Evolutionary conservation across 2,888 invertebrate species (phyloP).

Genomic region (Odontothrips loti): DNA sequence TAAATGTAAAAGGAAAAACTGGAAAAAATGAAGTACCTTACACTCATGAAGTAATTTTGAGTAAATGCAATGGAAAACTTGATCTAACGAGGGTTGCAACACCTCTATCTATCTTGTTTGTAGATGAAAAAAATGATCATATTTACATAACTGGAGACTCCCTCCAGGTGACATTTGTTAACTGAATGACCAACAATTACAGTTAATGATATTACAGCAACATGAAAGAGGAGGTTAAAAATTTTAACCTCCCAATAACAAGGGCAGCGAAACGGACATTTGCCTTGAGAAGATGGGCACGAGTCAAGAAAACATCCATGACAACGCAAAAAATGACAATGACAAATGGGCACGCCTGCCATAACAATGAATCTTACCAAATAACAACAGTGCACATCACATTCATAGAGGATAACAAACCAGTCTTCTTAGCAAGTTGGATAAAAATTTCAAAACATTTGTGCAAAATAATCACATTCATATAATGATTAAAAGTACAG

Average conservation of each 20-base stretch:
- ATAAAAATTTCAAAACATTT: slow-evolving; percentile 23
- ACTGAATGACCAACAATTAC: slow-evolving; percentile 20
- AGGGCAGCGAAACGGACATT: background rate
- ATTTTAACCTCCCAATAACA: slow-evolving; percentile 3
- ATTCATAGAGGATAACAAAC: slow-evolving; percentile 21
- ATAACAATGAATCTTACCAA: slow-evolving; percentile 17
- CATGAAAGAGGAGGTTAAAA: background rate
- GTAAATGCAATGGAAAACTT: background rate
- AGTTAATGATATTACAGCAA: background rate
- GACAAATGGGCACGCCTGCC: slow-evolving; percentile 13
- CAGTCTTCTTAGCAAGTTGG: slow-evolving; percentile 18
- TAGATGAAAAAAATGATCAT: background rate
- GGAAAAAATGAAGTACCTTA: background rate
- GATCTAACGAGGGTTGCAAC: background rate
- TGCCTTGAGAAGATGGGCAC: background rate
- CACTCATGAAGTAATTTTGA: slow-evolving; percentile 8
- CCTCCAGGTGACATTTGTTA: background rate
- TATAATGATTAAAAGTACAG: slow-evolving; percentile 27
- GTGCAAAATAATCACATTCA: slow-evolving; percentile 25
- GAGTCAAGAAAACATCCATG: background rate
- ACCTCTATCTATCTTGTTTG: background rate
- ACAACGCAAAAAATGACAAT: background rate
- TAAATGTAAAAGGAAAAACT: background rate
- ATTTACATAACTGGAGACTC: slow-evolving; percentile 7
- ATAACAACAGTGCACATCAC: slow-evolving; percentile 21